Evolutionary conservation across 2,113 vertebrate species (phyloP), one percentile per base, ranked within the genome.

Genomic region (Riparia riparia): DNA sequence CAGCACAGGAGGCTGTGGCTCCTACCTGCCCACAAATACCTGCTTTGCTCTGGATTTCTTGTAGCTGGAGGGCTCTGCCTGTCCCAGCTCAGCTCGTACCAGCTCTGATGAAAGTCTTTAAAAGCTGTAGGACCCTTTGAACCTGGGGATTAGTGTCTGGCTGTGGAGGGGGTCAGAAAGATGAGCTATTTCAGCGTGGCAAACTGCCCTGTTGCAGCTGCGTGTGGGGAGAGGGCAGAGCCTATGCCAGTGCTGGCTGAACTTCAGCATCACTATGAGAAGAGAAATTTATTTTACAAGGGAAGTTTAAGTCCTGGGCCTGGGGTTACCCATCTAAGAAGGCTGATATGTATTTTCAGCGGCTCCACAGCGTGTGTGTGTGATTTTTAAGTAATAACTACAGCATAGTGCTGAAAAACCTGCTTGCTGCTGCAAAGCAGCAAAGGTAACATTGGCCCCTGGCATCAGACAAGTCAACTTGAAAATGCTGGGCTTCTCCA

Each of bases 381-480:
- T 73, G 63, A 78, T 92, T 96, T 74, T 51, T 51, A 81, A 68
- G 58, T 51, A 82, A 66, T 79, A 50, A 66, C 10, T 81, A 50
- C 10, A 17, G 32, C 41, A 26, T 10, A 63, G 77, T 29, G 70
- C 56, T 89, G 86, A 54, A 82, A 91, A 79, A 72, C 42, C 16
- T 69, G 41, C n/a, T 87, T 4, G 1, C 9, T 76, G 57, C 57
- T 87, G 57, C 61, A 87, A 12, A 72, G 86, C 68, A 79, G 51
- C 47, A 61, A 84, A 91, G 83, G 53, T 41, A 41, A 89, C 57
- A 14, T 24, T 78, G 58, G 56, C 69, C 14, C n/a, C 63, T 77
- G 63, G 58, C 53, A 68, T 56, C 22, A 89, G 32, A 87, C 39
- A 95, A 91, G 58, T 84, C 69, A 89, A 19, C 29, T 77, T 82